Percentiles rank a stretch among this genome's conserved stretches.
Conservation (phyloP, 2,113 vertebrate species). For the Thunnus thynnus region DNA sequence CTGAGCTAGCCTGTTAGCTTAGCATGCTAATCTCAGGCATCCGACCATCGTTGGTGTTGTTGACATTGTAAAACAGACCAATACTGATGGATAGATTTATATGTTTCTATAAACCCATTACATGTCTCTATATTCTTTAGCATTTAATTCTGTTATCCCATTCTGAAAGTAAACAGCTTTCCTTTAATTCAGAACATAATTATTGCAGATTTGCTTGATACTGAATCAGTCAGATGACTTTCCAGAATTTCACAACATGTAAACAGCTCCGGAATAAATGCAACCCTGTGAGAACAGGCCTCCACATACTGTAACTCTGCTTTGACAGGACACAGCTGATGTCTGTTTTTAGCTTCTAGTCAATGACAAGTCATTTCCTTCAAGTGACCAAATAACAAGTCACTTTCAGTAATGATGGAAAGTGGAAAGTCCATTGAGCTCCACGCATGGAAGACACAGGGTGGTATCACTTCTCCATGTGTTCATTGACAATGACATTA, state of each 20-base stretch:
- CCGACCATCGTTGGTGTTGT: background rate
- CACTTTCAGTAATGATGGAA: background rate
- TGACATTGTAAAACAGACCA: background rate
- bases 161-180: background rate
- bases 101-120: background rate
- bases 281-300: background rate
- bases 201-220: background rate
- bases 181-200: background rate
- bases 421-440: background rate
- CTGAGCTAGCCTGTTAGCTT: conserved; percentile 51
- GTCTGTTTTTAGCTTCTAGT: background rate
- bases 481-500: background rate
- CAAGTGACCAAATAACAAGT: background rate
- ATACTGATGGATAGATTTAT: background rate
- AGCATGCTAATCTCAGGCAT: conserved; percentile 31
- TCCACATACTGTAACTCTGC: background rate
- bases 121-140: background rate
- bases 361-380: background rate
- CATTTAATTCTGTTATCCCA: background rate
- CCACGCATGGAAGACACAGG: background rate
- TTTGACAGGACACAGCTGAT: background rate
- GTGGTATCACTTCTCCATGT: background rate
- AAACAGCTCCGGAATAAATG: background rate
- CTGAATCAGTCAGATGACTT: conserved; percentile 8
- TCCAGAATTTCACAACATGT: conserved; percentile 22